Evolutionary conservation across 2,797 vertebrate genomes (phyloP).

Genomic region (Falco naumanni): DNA sequence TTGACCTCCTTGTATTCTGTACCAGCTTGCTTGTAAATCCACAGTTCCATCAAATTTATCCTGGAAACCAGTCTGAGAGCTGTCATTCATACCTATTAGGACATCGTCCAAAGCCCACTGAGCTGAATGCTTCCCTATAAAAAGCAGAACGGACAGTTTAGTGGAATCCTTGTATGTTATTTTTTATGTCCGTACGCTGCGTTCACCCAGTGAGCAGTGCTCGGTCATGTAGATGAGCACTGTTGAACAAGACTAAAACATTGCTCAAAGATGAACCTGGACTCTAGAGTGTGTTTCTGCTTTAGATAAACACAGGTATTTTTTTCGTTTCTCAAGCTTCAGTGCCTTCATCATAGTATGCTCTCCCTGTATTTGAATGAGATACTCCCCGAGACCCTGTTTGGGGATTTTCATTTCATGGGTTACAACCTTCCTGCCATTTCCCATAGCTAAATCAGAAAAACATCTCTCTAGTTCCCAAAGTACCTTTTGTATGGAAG

Average conservation of each 20-base stretch:
- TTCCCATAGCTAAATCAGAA: background rate
- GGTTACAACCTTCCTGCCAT: background rate
- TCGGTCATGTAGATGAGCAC: background rate
- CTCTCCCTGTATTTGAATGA: background rate
- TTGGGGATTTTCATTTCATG: background rate
- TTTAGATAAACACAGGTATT: background rate
- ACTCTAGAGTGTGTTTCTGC: background rate
- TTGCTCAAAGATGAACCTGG: background rate
- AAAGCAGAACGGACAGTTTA: conserved; percentile 28
- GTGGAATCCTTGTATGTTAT: background rate
- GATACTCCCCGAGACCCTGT: background rate
- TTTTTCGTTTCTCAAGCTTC: background rate
- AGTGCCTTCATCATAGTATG: background rate
- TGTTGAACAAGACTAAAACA: background rate
- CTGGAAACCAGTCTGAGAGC: conserved; percentile 92
- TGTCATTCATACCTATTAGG: conserved; percentile 98
- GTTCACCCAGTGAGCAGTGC: background rate
- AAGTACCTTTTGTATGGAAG: background rate
- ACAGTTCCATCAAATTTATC: conserved; percentile 94
- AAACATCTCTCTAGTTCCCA: background rate
- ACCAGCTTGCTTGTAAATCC: conserved; percentile 94
- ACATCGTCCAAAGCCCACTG: conserved; percentile 98
- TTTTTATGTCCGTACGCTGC: background rate
- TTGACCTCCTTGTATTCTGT: conserved; percentile 95
- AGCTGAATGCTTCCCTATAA: conserved; percentile 91